phyloP scores from a whole-genome alignment of 2,888 invertebrate species.

The Cataglyphis rosenhaueri region DNA sequence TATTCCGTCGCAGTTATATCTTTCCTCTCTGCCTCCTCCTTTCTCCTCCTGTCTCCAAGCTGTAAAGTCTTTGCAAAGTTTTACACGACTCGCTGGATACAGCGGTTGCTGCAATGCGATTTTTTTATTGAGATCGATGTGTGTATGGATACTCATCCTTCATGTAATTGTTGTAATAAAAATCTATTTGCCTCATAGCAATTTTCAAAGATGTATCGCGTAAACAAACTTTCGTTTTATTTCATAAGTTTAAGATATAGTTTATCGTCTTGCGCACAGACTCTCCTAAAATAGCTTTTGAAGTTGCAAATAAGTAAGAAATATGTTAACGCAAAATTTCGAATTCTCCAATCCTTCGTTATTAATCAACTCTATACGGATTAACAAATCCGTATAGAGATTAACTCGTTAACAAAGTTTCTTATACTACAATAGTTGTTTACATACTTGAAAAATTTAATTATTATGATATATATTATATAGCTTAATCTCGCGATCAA shows the following conservation, averaged over 20 bases:
- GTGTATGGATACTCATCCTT: background rate
- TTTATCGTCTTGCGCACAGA: background rate
- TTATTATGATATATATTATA: background rate
- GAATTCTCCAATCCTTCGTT: background rate
- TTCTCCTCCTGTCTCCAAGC: background rate
- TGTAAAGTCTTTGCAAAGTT: background rate
- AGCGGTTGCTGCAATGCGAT: background rate
- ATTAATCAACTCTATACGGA: background rate
- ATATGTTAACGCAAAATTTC: background rate
- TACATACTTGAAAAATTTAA: background rate
- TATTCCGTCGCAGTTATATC: background rate
- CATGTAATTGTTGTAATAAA: background rate
- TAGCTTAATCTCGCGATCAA: background rate
- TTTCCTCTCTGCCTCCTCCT: too few species aligned
- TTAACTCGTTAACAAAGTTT: background rate
- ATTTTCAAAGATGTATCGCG: background rate
- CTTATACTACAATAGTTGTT: background rate
- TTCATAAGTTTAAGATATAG: background rate
- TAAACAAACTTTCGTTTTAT: background rate
- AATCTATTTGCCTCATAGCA: background rate
- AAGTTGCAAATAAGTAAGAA: background rate
- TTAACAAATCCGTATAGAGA: background rate
- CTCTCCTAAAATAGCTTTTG: background rate
- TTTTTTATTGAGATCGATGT: constrained; percentile 13
- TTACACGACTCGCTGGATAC: background rate